Conservation (phyloP, 2,797 vertebrate genomes). For the Crax fasciolata region DNA sequence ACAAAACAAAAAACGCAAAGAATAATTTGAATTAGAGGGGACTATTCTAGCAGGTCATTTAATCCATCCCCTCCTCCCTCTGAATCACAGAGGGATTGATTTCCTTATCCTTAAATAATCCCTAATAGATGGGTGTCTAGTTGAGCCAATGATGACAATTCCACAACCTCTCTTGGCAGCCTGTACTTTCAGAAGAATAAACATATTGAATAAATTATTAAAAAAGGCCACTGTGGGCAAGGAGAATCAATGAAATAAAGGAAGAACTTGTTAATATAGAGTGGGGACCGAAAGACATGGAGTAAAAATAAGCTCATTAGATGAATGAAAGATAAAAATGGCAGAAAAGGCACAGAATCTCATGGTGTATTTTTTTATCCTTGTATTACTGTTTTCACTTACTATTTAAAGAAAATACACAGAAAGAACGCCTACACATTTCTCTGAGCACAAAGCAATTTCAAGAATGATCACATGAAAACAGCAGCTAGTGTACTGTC, state of each 20-base stretch:
- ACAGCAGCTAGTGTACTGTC: not conserved
- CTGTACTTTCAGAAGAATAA: conserved; percentile 64
- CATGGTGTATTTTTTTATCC: not conserved
- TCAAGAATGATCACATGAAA: conserved; percentile 55
- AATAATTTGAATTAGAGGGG: conserved; percentile 51
- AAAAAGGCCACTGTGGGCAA: conserved; percentile 46
- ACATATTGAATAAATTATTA: conserved; percentile 73
- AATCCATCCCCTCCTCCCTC: not conserved
- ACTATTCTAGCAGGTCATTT: conserved; percentile 38
- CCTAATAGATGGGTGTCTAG: conserved; percentile 59
- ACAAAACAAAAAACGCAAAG: not conserved
- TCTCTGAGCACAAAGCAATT: conserved; percentile 43
- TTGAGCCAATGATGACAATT: conserved; percentile 73
- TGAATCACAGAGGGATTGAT: conserved; percentile 56
- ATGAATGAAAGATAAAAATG: conserved; percentile 52
- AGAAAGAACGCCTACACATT: conserved; percentile 50
- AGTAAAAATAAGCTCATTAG: conserved; percentile 38
- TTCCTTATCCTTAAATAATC: conserved; percentile 75
- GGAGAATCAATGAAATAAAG: conserved; percentile 63
- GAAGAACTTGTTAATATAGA: conserved; percentile 38
- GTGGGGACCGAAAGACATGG: not conserved
- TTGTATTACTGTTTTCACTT: not conserved
- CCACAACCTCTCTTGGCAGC: conserved; percentile 60
- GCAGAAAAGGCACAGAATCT: not conserved
- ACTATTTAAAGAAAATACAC: conserved; percentile 25